Evolutionary conservation across 2,797 vertebrate genomes (phyloP), one percentile per base, ranked within the genome.

Genomic region (Hypotaenidia philippensis): DNA sequence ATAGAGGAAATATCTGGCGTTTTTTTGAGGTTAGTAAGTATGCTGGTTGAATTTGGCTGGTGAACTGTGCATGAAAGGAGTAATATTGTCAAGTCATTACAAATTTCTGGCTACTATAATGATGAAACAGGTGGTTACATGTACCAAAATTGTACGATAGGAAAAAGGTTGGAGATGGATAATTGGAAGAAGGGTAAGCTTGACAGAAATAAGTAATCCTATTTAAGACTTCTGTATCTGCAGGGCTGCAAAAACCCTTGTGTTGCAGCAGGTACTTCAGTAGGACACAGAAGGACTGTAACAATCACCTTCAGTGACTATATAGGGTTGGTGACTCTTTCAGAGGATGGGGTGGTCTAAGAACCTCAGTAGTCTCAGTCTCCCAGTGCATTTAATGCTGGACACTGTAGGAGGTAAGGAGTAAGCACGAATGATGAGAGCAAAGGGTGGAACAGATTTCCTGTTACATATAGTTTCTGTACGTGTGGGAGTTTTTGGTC

Each of bases 31-130:
- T 47, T 79, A 76, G 29, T 63, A 81, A 63, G 2, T 21, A 5
- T 52, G 5, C 3, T 66, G 10, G 22, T 53, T 80, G n/a, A 85
- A 70, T 89, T 80, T 77, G 32, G 5, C 31, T 92, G 21, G 7
- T 45, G 22, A 71, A 53, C 11, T 81, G 11, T 53, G n/a, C 0
- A 0, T 25, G 41, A 41, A 41, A 41, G 41, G 8, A 18, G 17
- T 21, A 80, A 92, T 91, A 45, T 80, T 60, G 25, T 85, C n/a
- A 80, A 77, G 32, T 52, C n/a, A 52, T 40, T 66, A 52, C 84
- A 79, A 59, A 60, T 7, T 82, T 21, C n/a, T 93, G 63, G 59
- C 44, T 84, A 21, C 55, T 72, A 3, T 63, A 69, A 53, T 31
- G 44, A 52, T 60, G 57, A 74, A 87, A 57, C 31, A 83, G 41